A percentile compares a stretch with the other conserved stretches of the same genome.
phyloP scores from a whole-genome alignment of 2,888 invertebrate species.

The Minunthozetes semirufus region DNA sequence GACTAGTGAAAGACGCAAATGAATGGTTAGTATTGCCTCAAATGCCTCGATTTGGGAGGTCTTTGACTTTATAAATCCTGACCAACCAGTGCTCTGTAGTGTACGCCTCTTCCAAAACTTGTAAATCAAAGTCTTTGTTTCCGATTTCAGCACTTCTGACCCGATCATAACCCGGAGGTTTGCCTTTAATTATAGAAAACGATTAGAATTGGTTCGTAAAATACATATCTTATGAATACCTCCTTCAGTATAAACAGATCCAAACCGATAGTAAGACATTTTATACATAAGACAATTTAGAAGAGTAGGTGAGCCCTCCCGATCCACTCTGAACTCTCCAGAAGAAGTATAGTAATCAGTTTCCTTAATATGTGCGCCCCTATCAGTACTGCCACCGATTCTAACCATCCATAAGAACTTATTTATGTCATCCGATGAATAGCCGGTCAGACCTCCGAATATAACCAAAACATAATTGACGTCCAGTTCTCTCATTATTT shows the following conservation, averaged over 20 bases:
- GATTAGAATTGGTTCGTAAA: constrained; percentile 16
- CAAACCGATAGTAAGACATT: constrained; percentile 87
- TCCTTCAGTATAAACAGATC: constrained; percentile 75
- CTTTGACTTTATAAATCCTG: constrained; percentile 91
- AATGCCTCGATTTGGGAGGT: too few relatives aligned
- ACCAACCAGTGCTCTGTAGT: constrained; percentile 98
- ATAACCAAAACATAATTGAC: constrained; percentile 98
- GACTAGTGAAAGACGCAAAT: too few relatives aligned
- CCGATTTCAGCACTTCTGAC: constrained; percentile 93
- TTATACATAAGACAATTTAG: constrained; percentile 99
- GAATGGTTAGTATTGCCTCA: too few relatives aligned
- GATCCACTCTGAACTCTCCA: constrained; percentile 94
- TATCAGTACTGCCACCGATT: constrained; percentile 96
- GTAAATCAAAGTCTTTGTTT: constrained; percentile 86
- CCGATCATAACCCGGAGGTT: constrained; percentile 88
- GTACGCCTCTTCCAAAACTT: constrained; percentile 93
- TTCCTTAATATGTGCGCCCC: constrained; percentile 97
- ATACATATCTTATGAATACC: too few relatives aligned
- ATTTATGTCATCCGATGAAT: constrained; percentile 98
- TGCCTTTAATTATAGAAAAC: constrained; percentile 52
- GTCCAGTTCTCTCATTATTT: constrained; percentile 92
- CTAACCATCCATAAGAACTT: constrained; percentile 99
- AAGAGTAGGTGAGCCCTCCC: constrained; percentile 85
- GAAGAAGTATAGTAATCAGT: constrained; percentile 91
- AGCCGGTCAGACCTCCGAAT: constrained; percentile 99